Base-by-base conservation (phyloP, 2,797 vertebrate genomes). In the Micrastur ruficollis region DNA sequence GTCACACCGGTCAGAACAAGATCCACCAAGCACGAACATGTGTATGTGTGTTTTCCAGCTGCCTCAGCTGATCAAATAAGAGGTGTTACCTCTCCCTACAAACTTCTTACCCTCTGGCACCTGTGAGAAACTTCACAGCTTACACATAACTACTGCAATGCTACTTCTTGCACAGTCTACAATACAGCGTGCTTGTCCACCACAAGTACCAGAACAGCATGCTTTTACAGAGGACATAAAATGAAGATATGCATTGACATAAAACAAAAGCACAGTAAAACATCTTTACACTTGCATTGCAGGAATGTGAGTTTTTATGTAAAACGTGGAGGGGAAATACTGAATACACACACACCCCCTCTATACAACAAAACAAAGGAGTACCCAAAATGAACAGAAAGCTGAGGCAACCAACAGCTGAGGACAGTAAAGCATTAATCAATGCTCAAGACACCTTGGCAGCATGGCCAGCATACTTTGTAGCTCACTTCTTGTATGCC, bases 161-260 rank as follows among this genome's bases (percentile, higher is more conserved):
- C 47, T 81, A 61, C 56, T 79, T 49, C 68, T 71, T 61, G 36
- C 8, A n/a, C 6, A 13, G 23, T 11, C 56, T 34, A 36, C 23
- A 71, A 27, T 3, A 0, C n/a, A 42, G 13, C 0, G 0, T 13
- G 22, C 32, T 56, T 29, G 5, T 18, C 55, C 47, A 38, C 44
- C 25, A 52, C 9, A 8, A 40, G 25, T 6, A 68, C 20, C 55
- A 63, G 18, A 65, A 47, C 20, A 80, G 25, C 34, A n/a, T 23
- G 7, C 23, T 78, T 72, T 26, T 50, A 78, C 34, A 81, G 40
- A 38, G 42, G 31, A 78, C 40, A n/a, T 4, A 14, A 18, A 18
- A 25, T 4, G 14, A 70, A 61, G 53, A 40, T 4, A 63, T 1
- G 11, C 36, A 29, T 1, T 27, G 47, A 78, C 44, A 67, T 17